phyloP scores from a whole-genome alignment of 2,797 vertebrate genomes.

The Sparidentex hasta region DNA sequence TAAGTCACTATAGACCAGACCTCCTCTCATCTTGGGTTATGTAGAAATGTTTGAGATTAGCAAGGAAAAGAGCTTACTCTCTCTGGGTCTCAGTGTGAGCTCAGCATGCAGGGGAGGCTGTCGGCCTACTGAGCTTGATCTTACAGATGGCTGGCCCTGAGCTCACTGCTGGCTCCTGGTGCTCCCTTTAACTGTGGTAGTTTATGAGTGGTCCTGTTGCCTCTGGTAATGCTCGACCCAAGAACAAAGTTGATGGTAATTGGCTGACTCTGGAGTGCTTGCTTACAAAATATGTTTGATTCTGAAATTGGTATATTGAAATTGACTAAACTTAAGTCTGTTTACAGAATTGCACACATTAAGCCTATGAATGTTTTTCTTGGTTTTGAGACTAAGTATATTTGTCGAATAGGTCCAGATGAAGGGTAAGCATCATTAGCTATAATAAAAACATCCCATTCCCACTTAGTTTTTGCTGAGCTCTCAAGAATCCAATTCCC shows the following conservation, averaged over 20 bases:
- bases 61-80: constrained; percentile 27
- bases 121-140: constrained; percentile 45
- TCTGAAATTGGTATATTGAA: constrained; percentile 55
- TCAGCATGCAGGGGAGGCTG: constrained; percentile 52
- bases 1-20: constrained; percentile 48
- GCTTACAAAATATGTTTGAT: constrained; percentile 48
- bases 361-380: constrained; percentile 45
- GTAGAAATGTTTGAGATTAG: constrained; percentile 62
- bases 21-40: constrained; percentile 51
- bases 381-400: constrained; percentile 41
- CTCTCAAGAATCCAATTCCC: constrained; percentile 68
- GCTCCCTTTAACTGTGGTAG: constrained; percentile 54
- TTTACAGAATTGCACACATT: constrained; percentile 61
- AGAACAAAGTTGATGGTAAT: constrained; percentile 68
- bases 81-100: constrained; percentile 38
- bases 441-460: constrained; percentile 63
- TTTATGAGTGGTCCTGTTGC: constrained; percentile 65
- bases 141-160: constrained; percentile 61
- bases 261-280: constrained; percentile 50
- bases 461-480: constrained; percentile 62
- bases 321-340: constrained; percentile 53
- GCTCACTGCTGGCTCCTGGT: constrained; percentile 56
- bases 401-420: constrained; percentile 53
- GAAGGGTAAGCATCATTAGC: constrained; percentile 53
- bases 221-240: constrained; percentile 58